Evolutionary conservation across 2,113 vertebrate species (phyloP), one percentile per base, ranked within the genome.

Genomic region (Pelecanus crispus): DNA sequence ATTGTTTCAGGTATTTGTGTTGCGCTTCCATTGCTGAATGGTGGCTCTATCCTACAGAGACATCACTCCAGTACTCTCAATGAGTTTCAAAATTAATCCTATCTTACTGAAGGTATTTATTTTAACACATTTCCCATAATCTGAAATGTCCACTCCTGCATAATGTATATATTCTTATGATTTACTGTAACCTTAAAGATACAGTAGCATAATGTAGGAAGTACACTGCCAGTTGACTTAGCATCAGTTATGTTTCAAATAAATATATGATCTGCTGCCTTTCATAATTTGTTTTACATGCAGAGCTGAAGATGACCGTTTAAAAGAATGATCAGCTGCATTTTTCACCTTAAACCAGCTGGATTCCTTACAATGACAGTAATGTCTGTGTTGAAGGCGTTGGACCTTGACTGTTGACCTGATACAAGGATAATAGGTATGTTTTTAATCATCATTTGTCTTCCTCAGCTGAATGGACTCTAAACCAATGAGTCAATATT

Each of bases 391-490:
- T 94, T 85, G 86, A 88, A 95, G 53, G 68, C 50, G 1, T 42
- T 95, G 40, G 77, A 93, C 92, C 62, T 93, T 90, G 78, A 86
- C 86, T 65, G 53, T 68, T 83, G 74, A 90, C 78, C 84, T 55
- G 77, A 68, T 72, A 70, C 16, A 50, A 95, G 67, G 72, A 73
- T 86, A 90, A 92, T 72, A 88, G 20, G 36, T 42, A 45, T 55
- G 62, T 78, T 88, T 90, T 89, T 88, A 95, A 94, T 77, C 85
- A 90, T 86, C 40, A 36, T 59, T 90, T 93, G 52, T 85, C 90
- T 59, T 94, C 31, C 42, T 13, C 71, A 90, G 74, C 34, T 79
- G 28, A 92, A 88, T 28, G 19, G 26, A 70, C 52, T 94, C 42
- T 80, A 80, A 94, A 94, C 65, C 0, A 1, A 75, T 85, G 53